Evolutionary conservation across 2,888 invertebrate genomes (phyloP).

Genomic region (Trissolcus japonicus): DNA sequence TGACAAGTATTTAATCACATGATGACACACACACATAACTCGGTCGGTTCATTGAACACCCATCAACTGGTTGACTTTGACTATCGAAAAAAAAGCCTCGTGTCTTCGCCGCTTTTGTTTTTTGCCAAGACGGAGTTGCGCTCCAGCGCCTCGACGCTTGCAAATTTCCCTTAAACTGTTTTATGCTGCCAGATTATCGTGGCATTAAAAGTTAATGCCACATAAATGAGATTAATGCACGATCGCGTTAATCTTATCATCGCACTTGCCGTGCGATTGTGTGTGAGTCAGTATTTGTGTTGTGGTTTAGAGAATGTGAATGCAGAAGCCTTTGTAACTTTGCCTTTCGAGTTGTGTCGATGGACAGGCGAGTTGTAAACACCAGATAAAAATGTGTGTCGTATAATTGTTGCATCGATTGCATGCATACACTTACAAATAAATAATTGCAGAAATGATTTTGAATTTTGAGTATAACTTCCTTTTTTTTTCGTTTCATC

Average conservation of each 20-base stretch:
- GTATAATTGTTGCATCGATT: not conserved
- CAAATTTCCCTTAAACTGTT: slow-evolving; percentile 16
- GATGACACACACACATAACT: too few relatives aligned
- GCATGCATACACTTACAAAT: not conserved
- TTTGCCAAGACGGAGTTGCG: not conserved
- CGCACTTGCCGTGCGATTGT: not conserved
- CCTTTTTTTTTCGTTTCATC: not conserved
- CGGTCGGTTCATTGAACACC: not conserved
- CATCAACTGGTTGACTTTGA: slow-evolving; percentile 1
- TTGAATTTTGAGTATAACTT: not conserved
- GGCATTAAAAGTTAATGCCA: slow-evolving; percentile 19
- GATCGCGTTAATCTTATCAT: slow-evolving; percentile 25
- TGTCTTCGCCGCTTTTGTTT: not conserved
- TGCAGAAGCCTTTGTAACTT: not conserved
- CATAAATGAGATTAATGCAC: slow-evolving; percentile 7
- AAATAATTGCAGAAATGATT: not conserved
- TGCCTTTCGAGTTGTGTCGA: too few relatives aligned
- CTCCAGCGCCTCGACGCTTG: not conserved
- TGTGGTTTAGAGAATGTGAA: slow-evolving; percentile 3
- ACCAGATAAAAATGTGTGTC: not conserved
- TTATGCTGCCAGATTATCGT: slow-evolving; percentile 5
- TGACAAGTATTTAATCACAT: not conserved
- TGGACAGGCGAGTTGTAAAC: too few relatives aligned
- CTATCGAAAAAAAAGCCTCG: not conserved
- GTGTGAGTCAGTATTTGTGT: not conserved